phyloP scores from a whole-genome alignment of 1,140 invertebrate genomes.

The Leptinotarsa texana region DNA sequence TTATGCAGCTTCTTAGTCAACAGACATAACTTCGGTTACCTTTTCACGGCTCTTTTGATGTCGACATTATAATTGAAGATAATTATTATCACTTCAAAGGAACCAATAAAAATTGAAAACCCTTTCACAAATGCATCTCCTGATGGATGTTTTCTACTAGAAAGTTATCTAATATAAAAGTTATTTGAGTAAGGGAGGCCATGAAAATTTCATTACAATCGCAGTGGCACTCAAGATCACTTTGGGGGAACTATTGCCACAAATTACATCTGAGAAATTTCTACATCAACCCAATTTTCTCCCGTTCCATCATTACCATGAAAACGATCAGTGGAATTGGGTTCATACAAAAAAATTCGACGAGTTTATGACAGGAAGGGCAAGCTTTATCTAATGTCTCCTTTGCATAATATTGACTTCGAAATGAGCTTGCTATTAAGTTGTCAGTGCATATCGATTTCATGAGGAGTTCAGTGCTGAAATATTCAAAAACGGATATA shows the following conservation, averaged over 20 bases:
- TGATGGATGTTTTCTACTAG: too few relatives aligned
- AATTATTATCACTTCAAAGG: too few relatives aligned
- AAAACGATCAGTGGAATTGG: not conserved
- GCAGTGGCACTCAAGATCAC: too few relatives aligned
- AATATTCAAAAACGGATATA: constrained; percentile 1
- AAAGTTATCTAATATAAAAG: too few relatives aligned
- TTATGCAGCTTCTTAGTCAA: too few relatives aligned
- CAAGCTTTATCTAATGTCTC: not conserved
- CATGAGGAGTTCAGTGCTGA: not conserved
- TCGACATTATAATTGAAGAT: too few relatives aligned
- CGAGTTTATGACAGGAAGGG: not conserved
- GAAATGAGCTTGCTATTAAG: not conserved
- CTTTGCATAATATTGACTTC: constrained; percentile 1
- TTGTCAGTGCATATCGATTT: not conserved
- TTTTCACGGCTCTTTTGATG: too few relatives aligned
- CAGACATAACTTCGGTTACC: too few relatives aligned
- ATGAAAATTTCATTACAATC: too few relatives aligned
- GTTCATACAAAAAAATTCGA: not conserved
- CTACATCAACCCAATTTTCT: not conserved
- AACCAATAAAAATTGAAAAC: too few relatives aligned
- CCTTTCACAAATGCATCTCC: too few relatives aligned
- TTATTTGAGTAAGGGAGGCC: too few relatives aligned
- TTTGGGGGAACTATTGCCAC: not conserved
- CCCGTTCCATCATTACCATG: not conserved
- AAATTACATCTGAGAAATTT: not conserved